phyloP scores from a whole-genome alignment of 2,113 vertebrate genomes.

The Hemiprocne comata region DNA sequence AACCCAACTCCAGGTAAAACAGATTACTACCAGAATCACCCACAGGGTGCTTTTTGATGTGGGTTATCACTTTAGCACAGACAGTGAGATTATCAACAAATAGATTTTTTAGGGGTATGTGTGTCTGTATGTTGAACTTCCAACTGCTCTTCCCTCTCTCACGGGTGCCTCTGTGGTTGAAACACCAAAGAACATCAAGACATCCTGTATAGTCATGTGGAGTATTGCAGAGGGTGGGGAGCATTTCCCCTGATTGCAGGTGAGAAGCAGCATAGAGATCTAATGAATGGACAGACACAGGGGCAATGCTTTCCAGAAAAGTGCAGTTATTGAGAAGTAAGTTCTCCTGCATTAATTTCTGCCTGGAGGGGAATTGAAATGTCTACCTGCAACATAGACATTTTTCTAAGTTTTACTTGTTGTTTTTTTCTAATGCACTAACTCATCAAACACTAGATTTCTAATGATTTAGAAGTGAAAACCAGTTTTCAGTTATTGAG shows the following conservation, averaged over 20 bases:
- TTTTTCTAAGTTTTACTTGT: too few relatives aligned
- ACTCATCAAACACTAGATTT: not conserved
- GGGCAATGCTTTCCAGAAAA: not conserved
- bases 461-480: not conserved
- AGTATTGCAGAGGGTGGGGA: not conserved
- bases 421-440: not conserved
- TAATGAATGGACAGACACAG: not conserved
- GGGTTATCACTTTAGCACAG: not conserved
- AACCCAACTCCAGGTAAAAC: not conserved
- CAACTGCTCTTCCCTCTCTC: not conserved
- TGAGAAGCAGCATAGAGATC: not conserved
- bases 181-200: not conserved
- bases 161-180: not conserved
- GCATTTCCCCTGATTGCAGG: not conserved
- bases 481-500: not conserved
- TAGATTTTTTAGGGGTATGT: not conserved
- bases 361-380: not conserved
- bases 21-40: not conserved
- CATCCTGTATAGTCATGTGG: not conserved
- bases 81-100: not conserved
- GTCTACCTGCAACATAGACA: not conserved
- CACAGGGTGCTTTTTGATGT: not conserved
- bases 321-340: not conserved
- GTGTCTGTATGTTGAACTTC: not conserved
- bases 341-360: not conserved